These are phyloP conservation scores for Galaxea fascicularis DNA, from an alignment of 92 coral and sea anemone genomes.

Conservation along the genomic window DNA sequence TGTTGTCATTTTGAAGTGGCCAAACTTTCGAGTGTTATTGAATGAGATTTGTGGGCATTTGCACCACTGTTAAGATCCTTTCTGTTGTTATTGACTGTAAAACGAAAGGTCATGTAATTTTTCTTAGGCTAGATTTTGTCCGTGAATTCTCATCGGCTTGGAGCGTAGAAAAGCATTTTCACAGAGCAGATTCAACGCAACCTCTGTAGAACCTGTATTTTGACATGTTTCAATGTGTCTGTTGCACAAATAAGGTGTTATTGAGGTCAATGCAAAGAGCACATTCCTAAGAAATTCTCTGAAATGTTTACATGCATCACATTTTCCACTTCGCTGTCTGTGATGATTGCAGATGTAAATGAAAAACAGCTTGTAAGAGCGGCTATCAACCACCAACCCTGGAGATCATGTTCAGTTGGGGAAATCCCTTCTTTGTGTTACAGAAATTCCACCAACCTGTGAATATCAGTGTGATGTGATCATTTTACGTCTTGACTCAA, in stretches of 20 bases:
- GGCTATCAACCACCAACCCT: not conserved
- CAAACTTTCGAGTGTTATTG: slow-evolving; percentile 19
- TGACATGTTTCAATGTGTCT: not conserved
- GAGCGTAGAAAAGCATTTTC: not conserved
- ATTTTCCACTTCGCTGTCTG: slow-evolving; percentile 32
- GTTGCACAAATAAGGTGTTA: not conserved
- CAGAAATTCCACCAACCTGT: not conserved
- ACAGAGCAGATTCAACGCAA: not conserved
- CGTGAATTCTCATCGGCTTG: not conserved
- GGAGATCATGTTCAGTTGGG: not conserved
- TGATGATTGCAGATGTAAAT: slow-evolving; percentile 17
- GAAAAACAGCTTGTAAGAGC: slow-evolving; percentile 23
- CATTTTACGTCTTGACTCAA: not conserved
- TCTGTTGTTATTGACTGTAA: slow-evolving; percentile 10
- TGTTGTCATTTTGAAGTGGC: slow-evolving; percentile 48
- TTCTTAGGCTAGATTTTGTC: not conserved
- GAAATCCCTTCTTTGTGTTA: not conserved
- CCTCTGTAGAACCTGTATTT: not conserved
- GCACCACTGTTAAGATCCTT: slow-evolving; percentile 16
- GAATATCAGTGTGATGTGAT: not conserved
- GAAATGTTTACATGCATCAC: slow-evolving; percentile 66
- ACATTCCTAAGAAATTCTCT: slow-evolving; percentile 35
- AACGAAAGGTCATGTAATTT: slow-evolving; percentile 17
- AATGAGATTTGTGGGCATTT: slow-evolving; percentile 14
- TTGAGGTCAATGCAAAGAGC: slow-evolving; percentile 17